Conservation (phyloP, 2,888 invertebrate species). For the Keiferia lycopersicella region DNA sequence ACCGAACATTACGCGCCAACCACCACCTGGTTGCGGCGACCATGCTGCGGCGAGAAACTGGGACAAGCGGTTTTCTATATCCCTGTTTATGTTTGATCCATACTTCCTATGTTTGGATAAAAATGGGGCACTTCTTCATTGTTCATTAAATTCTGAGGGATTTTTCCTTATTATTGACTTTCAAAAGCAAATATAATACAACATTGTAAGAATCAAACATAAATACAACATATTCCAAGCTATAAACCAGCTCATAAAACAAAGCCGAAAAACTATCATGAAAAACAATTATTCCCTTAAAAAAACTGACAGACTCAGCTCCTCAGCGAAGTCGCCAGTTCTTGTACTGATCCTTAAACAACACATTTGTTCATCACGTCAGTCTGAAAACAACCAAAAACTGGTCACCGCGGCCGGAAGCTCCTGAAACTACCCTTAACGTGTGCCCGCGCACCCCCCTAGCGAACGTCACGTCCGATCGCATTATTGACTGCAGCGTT, state of each 20-base stretch:
- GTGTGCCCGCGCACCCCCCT: conserved; percentile 42
- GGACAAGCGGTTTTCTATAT: background rate
- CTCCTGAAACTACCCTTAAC: conserved; percentile 55
- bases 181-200: no score
- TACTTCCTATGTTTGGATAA: background rate
- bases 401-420: conserved; percentile 43
- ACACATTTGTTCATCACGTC: no score
- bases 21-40: conserved; percentile 54
- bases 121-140: background rate
- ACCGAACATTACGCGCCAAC: conserved; percentile 36
- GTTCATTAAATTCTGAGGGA: background rate
- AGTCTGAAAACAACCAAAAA: background rate
- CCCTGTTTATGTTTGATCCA: background rate
- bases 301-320: no score
- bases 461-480: conserved; percentile 47
- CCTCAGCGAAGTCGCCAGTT: no score
- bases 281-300: no score
- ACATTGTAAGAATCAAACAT: no score
- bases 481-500: conserved; percentile 19
- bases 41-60: conserved; percentile 22
- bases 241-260: no score
- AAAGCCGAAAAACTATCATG: no score
- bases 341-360: no score
- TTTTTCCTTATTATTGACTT: no score
- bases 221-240: no score